Percentiles rank a stretch among this genome's conserved stretches.
phyloP scores from a whole-genome alignment of 2,888 invertebrate species.

The Zygogramma bicolorata region DNA sequence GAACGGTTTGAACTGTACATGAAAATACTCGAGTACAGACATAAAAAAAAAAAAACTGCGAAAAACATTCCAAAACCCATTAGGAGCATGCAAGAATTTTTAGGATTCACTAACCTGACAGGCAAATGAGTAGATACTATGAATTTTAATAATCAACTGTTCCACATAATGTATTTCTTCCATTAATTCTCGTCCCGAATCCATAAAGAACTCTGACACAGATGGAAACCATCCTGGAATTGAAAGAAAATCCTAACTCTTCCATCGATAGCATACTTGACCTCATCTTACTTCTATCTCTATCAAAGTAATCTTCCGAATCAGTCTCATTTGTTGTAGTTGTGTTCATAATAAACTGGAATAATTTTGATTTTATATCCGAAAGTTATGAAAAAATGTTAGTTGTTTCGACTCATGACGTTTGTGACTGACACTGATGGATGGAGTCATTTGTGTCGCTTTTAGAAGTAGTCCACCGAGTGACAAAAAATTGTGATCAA shows the following conservation, averaged over 20 bases:
- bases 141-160: slow-evolving; percentile 60
- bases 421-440: slow-evolving; percentile 15
- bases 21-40: too few species aligned
- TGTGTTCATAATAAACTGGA: slow-evolving; percentile 46
- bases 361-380: slow-evolving; percentile 45
- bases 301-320: slow-evolving; percentile 35
- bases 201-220: slow-evolving; percentile 37
- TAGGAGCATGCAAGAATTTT: too few species aligned
- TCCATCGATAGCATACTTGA: slow-evolving; percentile 3
- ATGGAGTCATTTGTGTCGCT: not conserved
- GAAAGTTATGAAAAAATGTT: slow-evolving; percentile 22
- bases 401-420: slow-evolving; percentile 7
- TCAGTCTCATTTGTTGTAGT: slow-evolving; percentile 28
- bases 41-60: too few species aligned
- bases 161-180: slow-evolving; percentile 61
- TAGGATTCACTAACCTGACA: slow-evolving; percentile 58
- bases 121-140: slow-evolving; percentile 60
- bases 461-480: too few species aligned
- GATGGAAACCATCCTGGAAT: slow-evolving; percentile 48
- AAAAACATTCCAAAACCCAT: too few species aligned
- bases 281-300: slow-evolving; percentile 35
- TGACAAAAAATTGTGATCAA: too few species aligned
- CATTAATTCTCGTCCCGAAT: slow-evolving; percentile 46
- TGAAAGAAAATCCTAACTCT: not conserved
- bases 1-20: too few species aligned